These are phyloP conservation scores for Hipparchia semele DNA, from an alignment of 2,888 invertebrate genomes.

Conservation along the genomic window DNA sequence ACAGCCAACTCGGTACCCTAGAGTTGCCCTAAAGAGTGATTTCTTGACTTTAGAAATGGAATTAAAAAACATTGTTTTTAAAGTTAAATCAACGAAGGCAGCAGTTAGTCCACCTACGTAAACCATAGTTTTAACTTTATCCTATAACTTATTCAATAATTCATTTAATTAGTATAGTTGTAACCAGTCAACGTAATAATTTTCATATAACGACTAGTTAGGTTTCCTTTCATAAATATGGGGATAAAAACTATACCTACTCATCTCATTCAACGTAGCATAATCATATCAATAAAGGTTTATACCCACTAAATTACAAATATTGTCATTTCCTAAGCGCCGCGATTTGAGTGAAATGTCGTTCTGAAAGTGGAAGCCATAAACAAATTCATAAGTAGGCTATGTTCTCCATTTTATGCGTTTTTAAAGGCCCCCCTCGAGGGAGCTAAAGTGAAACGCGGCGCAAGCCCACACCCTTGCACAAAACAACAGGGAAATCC, in stretches of 20 bases:
- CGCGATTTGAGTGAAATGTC: constrained; percentile 54
- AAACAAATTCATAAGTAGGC: constrained; percentile 83
- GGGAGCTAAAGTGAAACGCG: constrained; percentile 76
- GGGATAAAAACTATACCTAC: not conserved
- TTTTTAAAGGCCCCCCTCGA: constrained; percentile 71
- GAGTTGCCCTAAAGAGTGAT: too few relatives aligned
- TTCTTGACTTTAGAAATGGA: too few relatives aligned
- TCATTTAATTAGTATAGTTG: too few relatives aligned
- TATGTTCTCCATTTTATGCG: constrained; percentile 74
- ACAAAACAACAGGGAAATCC: constrained; percentile 57
- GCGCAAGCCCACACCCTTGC: constrained; percentile 72
- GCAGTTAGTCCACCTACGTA: too few relatives aligned
- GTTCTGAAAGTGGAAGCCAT: constrained; percentile 70
- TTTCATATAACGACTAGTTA: too few relatives aligned
- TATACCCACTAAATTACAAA: constrained; percentile 64
- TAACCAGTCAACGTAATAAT: too few relatives aligned
- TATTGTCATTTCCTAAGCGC: constrained; percentile 66
- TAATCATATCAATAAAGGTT: constrained; percentile 56
- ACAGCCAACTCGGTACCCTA: too few relatives aligned
- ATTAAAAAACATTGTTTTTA: too few relatives aligned
- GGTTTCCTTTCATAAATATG: too few relatives aligned
- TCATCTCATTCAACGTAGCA: constrained; percentile 3
- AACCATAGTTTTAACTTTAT: too few relatives aligned
- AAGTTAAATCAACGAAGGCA: too few relatives aligned
- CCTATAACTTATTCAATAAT: too few relatives aligned